These are phyloP conservation scores for Lates calcarifer DNA, from an alignment of 2,113 vertebrate species.

Conservation along the genomic window DNA sequence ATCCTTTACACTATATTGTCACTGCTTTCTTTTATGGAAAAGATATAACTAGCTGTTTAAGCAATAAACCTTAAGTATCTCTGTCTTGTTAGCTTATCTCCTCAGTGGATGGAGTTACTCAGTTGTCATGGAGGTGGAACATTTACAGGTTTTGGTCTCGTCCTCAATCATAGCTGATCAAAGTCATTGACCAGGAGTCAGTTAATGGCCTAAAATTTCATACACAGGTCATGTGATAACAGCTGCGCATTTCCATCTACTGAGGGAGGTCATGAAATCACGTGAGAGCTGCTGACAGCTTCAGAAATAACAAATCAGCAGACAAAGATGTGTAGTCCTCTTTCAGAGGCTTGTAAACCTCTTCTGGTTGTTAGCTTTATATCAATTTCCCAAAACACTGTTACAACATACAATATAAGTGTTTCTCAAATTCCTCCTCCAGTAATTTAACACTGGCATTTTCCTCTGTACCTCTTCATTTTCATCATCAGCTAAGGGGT, in stretches of 20 bases:
- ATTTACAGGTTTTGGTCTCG: neutral
- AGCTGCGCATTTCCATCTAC: neutral
- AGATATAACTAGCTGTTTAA: too few relatives aligned
- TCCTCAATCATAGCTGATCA: neutral
- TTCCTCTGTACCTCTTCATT: neutral
- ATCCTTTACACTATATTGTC: too few relatives aligned
- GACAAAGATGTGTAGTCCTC: neutral
- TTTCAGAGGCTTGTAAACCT: neutral
- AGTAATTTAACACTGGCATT: neutral
- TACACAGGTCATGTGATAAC: too few relatives aligned
- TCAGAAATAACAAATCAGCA: neutral
- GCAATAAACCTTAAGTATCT: too few relatives aligned
- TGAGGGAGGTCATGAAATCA: neutral
- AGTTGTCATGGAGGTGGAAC: neutral
- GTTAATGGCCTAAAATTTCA: neutral
- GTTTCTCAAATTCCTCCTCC: neutral
- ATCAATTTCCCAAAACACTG: neutral
- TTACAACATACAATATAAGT: neutral
- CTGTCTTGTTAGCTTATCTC: neutral
- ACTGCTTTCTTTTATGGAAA: too few relatives aligned
- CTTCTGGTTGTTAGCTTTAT: neutral
- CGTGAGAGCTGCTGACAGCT: neutral
- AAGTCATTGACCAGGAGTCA: neutral
- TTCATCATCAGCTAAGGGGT: neutral
- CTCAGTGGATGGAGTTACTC: neutral